Percentiles rank a stretch among this genome's conserved stretches.
These are phyloP conservation scores for Drosophila kepulauana DNA, from an alignment of 1,140 invertebrate genomes.

Conservation along the genomic window DNA sequence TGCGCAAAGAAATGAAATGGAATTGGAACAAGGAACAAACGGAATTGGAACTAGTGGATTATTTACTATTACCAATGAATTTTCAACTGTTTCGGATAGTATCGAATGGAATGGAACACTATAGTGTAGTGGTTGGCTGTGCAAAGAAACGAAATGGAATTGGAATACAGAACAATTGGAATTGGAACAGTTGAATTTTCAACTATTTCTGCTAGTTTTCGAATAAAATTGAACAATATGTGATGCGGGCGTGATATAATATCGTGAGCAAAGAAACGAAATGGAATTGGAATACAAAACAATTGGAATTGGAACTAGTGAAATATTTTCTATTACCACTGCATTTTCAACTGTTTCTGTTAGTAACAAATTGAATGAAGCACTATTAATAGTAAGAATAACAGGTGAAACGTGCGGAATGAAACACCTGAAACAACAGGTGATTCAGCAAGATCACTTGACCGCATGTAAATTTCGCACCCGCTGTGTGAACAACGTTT, in stretches of 20 bases:
- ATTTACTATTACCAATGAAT: neutral
- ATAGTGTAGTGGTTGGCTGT: too few species aligned
- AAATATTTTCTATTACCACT: neutral
- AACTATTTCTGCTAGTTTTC: too few species aligned
- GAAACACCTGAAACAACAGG: constrained; percentile 9
- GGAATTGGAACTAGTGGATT: neutral
- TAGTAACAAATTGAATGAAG: constrained; percentile 2
- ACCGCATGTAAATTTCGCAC: neutral
- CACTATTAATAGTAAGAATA: neutral
- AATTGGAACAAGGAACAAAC: neutral
- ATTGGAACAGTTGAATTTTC: too few species aligned
- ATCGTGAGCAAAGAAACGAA: constrained; percentile 13
- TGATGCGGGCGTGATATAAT: too few species aligned
- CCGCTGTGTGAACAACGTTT: neutral
- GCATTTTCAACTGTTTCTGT: too few species aligned
- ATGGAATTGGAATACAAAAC: constrained; percentile 12
- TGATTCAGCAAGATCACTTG: neutral
- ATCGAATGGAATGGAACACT: constrained; percentile 5
- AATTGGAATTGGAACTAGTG: constrained; percentile 1
- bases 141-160: too few species aligned
- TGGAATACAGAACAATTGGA: too few species aligned
- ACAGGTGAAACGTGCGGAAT: neutral
- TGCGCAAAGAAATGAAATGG: too few species aligned
- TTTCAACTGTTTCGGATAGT: too few species aligned
- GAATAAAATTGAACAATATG: too few species aligned